Percentiles rank a stretch among this genome's conserved stretches.
phyloP scores from a whole-genome alignment of 2,113 vertebrate species.

The Vulpes ferrilata region DNA sequence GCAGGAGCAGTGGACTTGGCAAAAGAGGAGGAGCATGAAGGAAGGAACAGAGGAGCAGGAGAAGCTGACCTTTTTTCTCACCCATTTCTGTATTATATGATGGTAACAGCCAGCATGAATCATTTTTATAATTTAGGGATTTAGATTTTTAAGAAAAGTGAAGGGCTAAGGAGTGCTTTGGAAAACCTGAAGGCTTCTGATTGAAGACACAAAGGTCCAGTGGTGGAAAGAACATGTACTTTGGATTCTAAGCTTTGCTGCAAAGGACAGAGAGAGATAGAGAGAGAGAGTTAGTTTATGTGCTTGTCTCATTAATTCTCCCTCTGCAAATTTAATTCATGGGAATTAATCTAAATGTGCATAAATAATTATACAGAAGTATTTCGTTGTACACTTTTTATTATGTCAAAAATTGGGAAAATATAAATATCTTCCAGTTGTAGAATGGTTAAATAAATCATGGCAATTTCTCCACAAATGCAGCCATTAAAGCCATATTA shows the following conservation, averaged over 20 bases:
- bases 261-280: neutral
- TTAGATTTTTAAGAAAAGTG: slow-evolving; percentile 35
- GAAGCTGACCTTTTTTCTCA: neutral
- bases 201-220: neutral
- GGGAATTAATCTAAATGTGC: slow-evolving; percentile 54
- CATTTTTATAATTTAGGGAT: slow-evolving; percentile 23
- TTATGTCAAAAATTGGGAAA: slow-evolving; percentile 51
- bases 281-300: neutral
- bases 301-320: neutral
- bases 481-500: neutral
- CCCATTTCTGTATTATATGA: neutral
- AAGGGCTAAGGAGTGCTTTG: neutral
- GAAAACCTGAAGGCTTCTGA: neutral
- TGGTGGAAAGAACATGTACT: neutral
- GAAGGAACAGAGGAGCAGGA: neutral
- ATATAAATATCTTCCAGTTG: slow-evolving; percentile 17
- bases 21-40: neutral
- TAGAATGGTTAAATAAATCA: slow-evolving; percentile 55
- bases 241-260: neutral
- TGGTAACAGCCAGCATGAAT: neutral
- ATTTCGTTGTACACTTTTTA: slow-evolving; percentile 18
- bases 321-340: slow-evolving; percentile 22
- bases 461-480: slow-evolving; percentile 50
- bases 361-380: slow-evolving; percentile 43
- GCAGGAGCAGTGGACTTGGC: neutral